Evolutionary conservation across 2,888 invertebrate genomes (phyloP), one percentile per base, ranked within the genome.

Genomic region (Dolichopus griseipennis): DNA sequence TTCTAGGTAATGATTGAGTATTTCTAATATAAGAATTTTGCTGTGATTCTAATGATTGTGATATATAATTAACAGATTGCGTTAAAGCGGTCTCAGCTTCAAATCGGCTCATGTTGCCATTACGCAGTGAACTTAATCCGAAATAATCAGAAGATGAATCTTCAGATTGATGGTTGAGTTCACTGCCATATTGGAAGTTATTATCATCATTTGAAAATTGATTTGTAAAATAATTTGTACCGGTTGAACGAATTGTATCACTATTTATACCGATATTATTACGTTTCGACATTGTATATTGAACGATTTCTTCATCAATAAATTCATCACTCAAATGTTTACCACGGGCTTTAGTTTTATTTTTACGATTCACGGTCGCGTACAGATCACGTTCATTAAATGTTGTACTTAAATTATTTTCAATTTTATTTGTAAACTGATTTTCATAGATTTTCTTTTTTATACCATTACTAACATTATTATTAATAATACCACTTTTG

Each of bases 301-400:
- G 78, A 34, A 81, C 71, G 67, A 81, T 81, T 1, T 77, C 75
- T 70, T 81, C 78, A 74, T 82, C 82, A 68, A 81, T 79, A 69
- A 81, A 82, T 69, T 81, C 81, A 73, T 81, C 79, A 66, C 81
- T 81, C 65, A 80, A 77, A 69, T 81, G 81, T 68, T 81, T 80
- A 66, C 78, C 78, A 21, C 77, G 78, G 5, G 76, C 75, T 73
- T 82, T 82, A 0, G 78, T 79, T 70, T 82, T 82, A 10, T 77
- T 76, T 69, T 81, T 81, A 65, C 82, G 78, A 75, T 82, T 81
- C n/a, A 82, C 79, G 1, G 82, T 82, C 6, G 82, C 82, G 73
- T 82, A 82, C 20, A 82, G 78, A 69, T 82, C 81, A 68, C 79
- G 77, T 65, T 78, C 77, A 68, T 80, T 81, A 65, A 71, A 71